Evolutionary conservation across 2,797 vertebrate genomes (phyloP).

Genomic region (Nannoperca obscura): DNA sequence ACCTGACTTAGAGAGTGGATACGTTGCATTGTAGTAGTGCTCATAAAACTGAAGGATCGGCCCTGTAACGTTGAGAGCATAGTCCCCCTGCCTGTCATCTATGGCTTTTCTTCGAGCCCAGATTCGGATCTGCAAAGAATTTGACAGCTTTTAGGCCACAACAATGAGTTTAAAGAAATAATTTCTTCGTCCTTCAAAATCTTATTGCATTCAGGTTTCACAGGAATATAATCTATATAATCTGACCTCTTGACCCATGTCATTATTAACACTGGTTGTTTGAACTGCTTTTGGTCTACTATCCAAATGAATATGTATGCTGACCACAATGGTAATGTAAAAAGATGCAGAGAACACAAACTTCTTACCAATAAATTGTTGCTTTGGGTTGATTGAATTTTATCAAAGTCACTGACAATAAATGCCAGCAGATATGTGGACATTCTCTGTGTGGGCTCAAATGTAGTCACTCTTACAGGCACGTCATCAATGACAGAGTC

Average conservation of each 20-base stretch:
- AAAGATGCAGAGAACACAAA: not conserved
- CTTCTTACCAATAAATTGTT: slow-evolving; percentile 70
- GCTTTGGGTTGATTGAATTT: rapidly evolving
- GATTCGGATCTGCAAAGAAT: slow-evolving; percentile 87
- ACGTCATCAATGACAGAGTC: rapidly evolving
- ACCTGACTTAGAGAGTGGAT: slow-evolving; percentile 93
- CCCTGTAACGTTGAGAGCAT: slow-evolving; percentile 85
- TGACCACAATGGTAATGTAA: not conserved
- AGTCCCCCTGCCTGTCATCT: slow-evolving; percentile 69
- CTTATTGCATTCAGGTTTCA: not conserved
- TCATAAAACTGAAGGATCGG: slow-evolving; percentile 89
- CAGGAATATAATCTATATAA: not conserved
- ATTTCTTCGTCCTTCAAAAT: no score
- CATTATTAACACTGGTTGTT: not conserved
- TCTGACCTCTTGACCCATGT: not conserved
- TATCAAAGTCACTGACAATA: slow-evolving; percentile 87
- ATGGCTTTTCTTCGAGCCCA: slow-evolving; percentile 91
- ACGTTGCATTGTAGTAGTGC: slow-evolving; percentile 80
- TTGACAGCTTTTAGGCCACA: not conserved
- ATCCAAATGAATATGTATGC: not conserved
- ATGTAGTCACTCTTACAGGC: slow-evolving; percentile 78
- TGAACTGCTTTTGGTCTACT: not conserved
- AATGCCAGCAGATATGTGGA: slow-evolving; percentile 95
- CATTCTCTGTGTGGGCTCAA: slow-evolving; percentile 88
- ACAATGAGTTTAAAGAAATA: not conserved